These are phyloP conservation scores for Lamellibrachia luymesi DNA, from an alignment of 1,140 invertebrate species.

Conservation along the genomic window DNA sequence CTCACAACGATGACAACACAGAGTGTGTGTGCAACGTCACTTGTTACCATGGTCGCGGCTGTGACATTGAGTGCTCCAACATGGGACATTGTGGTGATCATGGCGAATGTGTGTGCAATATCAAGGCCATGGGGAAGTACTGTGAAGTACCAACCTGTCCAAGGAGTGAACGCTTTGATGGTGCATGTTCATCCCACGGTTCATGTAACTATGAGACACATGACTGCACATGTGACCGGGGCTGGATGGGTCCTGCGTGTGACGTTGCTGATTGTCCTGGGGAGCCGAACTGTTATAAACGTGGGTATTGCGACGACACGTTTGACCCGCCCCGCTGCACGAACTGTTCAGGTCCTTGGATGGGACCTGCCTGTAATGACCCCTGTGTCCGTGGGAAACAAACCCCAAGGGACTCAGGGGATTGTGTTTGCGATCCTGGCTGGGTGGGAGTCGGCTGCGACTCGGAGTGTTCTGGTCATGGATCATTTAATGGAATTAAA, in stretches of 20 bases:
- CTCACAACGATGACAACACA: slow-evolving; percentile 31
- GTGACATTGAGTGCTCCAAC: slow-evolving; percentile 43
- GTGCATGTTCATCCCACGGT: slow-evolving; percentile 40
- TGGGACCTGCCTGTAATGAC: slow-evolving; percentile 43
- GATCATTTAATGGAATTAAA: slow-evolving; percentile 31
- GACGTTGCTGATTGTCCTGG: slow-evolving; percentile 44
- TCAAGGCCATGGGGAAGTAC: slow-evolving; percentile 33
- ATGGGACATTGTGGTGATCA: slow-evolving; percentile 29
- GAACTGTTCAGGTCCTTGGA: slow-evolving; percentile 39
- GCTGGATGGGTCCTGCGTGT: slow-evolving; percentile 44
- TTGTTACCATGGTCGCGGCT: slow-evolving; percentile 43
- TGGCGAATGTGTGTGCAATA: slow-evolving; percentile 32
- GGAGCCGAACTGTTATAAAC: slow-evolving; percentile 38
- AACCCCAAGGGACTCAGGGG: slow-evolving; percentile 35
- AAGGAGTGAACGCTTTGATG: slow-evolving; percentile 33
- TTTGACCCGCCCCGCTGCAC: slow-evolving; percentile 39
- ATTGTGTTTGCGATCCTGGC: slow-evolving; percentile 41
- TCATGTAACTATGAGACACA: slow-evolving; percentile 39
- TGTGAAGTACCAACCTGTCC: slow-evolving; percentile 40
- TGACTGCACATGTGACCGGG: slow-evolving; percentile 37
- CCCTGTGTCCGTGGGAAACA: slow-evolving; percentile 42
- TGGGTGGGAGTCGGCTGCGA: slow-evolving; percentile 47
- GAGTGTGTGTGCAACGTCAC: slow-evolving; percentile 39
- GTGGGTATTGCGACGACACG: slow-evolving; percentile 36
- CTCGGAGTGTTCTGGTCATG: slow-evolving; percentile 45